Conservation (phyloP, 2,797 vertebrate species). For the Micropoecilia bifurca region DNA sequence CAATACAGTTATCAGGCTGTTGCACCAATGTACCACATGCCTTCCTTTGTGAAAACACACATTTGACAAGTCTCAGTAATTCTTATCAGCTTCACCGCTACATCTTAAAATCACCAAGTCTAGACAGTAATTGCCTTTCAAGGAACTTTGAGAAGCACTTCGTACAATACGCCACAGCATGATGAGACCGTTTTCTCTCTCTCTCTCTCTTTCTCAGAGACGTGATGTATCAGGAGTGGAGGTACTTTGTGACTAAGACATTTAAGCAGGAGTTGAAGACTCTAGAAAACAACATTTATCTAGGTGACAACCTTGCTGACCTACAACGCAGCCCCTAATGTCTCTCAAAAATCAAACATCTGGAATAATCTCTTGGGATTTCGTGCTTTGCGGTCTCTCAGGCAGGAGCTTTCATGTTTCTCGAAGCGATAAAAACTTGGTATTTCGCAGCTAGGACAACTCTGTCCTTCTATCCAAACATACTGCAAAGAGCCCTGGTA, state of each 20-base stretch:
- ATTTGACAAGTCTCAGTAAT: neutral
- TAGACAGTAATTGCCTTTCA: slow-evolving; percentile 41
- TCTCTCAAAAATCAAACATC: slow-evolving; percentile 41
- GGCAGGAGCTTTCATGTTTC: slow-evolving; percentile 1
- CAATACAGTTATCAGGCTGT: neutral
- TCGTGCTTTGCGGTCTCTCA: slow-evolving; percentile 8
- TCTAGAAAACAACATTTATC: slow-evolving; percentile 62
- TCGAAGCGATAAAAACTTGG: slow-evolving; percentile 3
- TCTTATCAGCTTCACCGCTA: neutral
- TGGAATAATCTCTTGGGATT: slow-evolving; percentile 22
- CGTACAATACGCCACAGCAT: slow-evolving; percentile 21
- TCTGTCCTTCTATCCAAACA: slow-evolving; percentile 7
- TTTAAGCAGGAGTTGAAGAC: slow-evolving; percentile 54
- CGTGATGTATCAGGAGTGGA: slow-evolving; percentile 49
- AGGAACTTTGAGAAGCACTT: slow-evolving; percentile 35
- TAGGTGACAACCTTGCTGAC: slow-evolving; percentile 46
- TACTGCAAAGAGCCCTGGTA: slow-evolving; percentile 15
- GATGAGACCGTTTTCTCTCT: slow-evolving; percentile 13
- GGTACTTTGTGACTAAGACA: slow-evolving; percentile 51
- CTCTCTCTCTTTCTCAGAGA: slow-evolving; percentile 9
- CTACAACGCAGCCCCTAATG: slow-evolving; percentile 17
- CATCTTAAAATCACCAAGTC: slow-evolving; percentile 22
- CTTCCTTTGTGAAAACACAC: neutral
- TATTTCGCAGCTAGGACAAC: neutral
- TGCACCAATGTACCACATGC: neutral